Evolutionary conservation across 2,888 invertebrate species (phyloP).

Genomic region (Thymelicus acteon): DNA sequence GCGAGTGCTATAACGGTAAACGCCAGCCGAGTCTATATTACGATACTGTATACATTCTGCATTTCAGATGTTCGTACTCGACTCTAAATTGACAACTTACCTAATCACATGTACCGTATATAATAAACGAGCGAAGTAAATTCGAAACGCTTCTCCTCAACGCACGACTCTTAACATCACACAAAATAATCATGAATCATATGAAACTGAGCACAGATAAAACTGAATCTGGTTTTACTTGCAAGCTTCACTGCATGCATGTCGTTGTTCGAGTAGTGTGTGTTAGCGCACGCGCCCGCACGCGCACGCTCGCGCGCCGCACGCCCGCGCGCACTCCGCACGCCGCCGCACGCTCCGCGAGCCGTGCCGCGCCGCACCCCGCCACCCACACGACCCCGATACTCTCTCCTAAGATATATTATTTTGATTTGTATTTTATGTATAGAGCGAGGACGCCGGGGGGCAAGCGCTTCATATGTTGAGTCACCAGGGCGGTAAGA

Average conservation of each 20-base stretch:
- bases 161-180: conserved; percentile 85
- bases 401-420: conserved; percentile 83
- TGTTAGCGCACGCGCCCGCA: conserved; percentile 54
- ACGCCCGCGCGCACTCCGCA: conserved; percentile 43
- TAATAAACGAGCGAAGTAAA: conserved; percentile 79
- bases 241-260: conserved; percentile 84
- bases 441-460: conserved; percentile 97
- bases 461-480: conserved; percentile 95
- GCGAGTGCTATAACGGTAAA: conserved; percentile 67
- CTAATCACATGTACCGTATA: conserved; percentile 75
- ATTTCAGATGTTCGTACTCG: conserved; percentile 79
- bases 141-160: conserved; percentile 85
- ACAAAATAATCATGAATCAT: conserved; percentile 82
- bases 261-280: conserved; percentile 81
- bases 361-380: conserved; percentile 52
- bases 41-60: conserved; percentile 78
- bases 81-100: conserved; percentile 77
- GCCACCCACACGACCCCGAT: conserved; percentile 76
- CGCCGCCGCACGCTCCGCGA: conserved; percentile 45
- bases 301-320: conserved; percentile 43
- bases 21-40: conserved; percentile 65
- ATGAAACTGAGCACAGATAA: conserved; percentile 84
- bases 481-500: conserved; percentile 98
- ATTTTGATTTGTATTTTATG: conserved; percentile 85
- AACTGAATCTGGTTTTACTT: conserved; percentile 83